Percentiles rank a stretch among this genome's conserved stretches.
Evolutionary conservation across 2,888 invertebrate species (phyloP).

Genomic region (Fabriciana adippe): DNA sequence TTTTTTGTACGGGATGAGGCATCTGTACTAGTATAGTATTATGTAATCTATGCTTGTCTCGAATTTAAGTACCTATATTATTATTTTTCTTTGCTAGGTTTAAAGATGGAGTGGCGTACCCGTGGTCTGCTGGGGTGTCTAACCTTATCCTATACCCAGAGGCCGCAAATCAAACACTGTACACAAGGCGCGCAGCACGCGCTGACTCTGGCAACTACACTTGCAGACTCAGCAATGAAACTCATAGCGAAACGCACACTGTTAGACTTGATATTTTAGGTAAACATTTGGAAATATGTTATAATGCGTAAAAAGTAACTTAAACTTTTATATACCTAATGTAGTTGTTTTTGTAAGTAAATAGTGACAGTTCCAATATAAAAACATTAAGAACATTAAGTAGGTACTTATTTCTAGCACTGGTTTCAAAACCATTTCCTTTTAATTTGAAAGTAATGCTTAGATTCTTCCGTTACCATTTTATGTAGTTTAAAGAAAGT

Average conservation of each 20-base stretch:
- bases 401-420: too few species aligned
- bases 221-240: conserved; percentile 87
- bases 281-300: conserved; percentile 54
- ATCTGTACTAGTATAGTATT: too few species aligned
- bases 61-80: neutral
- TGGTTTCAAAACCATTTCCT: neutral
- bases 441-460: conserved; percentile 12
- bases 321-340: too few species aligned
- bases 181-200: conserved; percentile 84
- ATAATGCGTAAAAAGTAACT: neutral
- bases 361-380: too few species aligned
- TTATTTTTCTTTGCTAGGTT: conserved; percentile 78
- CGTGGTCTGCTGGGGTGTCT: conserved; percentile 88
- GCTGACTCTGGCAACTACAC: conserved; percentile 89
- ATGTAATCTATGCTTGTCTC: neutral
- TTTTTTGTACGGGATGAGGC: too few species aligned
- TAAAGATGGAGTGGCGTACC: conserved; percentile 88
- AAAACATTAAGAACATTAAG: too few species aligned
- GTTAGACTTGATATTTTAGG: conserved; percentile 86
- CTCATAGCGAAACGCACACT: conserved; percentile 84
- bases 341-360: too few species aligned
- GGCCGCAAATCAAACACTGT: conserved; percentile 90
- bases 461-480: conserved; percentile 4
- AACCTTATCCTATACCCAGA: conserved; percentile 89
- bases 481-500: conserved; percentile 25